A percentile compares a stretch with the other conserved stretches of the same genome.
Conservation (phyloP, 2,888 invertebrate species). For the Furcula furcula region DNA sequence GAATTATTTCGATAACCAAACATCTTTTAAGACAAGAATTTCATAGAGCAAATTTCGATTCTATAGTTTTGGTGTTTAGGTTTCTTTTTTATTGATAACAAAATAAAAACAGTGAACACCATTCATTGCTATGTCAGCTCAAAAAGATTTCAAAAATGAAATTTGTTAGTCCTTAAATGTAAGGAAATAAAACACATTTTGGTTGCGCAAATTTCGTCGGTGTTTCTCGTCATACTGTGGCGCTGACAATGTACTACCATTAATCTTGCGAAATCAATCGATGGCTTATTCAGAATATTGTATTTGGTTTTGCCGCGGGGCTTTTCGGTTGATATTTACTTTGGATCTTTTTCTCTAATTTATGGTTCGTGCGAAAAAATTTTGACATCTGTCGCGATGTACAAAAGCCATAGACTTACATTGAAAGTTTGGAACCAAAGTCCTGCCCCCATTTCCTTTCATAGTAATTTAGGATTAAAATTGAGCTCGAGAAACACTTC, state of each 20-base stretch:
- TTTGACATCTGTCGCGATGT: constrained; percentile 65
- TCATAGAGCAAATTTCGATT: constrained; percentile 25
- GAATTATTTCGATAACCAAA: constrained; percentile 20
- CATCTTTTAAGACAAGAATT: constrained; percentile 7
- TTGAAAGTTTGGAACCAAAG: not conserved
- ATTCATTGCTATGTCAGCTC: constrained; percentile 62
- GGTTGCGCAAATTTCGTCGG: constrained; percentile 52
- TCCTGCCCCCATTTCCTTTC: no score
- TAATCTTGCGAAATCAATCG: constrained; percentile 82
- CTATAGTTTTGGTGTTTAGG: constrained; percentile 19
- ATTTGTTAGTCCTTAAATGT: constrained; percentile 56
- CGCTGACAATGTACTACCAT: constrained; percentile 80
- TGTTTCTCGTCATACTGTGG: constrained; percentile 69
- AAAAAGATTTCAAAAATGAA: constrained; percentile 60
- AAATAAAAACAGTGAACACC: constrained; percentile 47
- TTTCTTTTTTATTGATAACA: constrained; percentile 24
- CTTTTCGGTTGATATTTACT: constrained; percentile 75
- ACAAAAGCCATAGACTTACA: constrained; percentile 21
- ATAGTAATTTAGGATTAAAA: no score
- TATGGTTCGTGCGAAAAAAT: constrained; percentile 61
- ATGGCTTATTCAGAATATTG: constrained; percentile 81
- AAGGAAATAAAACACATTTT: constrained; percentile 60
- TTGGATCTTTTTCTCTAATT: constrained; percentile 77
- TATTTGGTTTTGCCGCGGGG: constrained; percentile 76
- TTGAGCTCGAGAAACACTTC: no score